phyloP scores from a whole-genome alignment of 2,888 invertebrate species.

The Hypolimnas misippus region DNA sequence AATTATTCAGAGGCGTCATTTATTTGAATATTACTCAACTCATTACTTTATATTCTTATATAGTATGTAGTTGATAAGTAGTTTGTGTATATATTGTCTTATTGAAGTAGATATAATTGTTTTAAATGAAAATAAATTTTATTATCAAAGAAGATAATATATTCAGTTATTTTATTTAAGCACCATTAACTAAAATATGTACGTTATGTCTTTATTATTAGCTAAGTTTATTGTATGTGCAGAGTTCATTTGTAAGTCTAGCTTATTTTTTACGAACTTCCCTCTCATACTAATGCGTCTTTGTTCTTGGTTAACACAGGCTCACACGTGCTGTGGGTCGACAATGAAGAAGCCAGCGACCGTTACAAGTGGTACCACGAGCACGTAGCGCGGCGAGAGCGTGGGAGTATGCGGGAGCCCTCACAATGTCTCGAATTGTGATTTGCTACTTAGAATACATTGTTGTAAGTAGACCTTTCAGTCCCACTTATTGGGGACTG shows the following conservation, averaged over 20 bases:
- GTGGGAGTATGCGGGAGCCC: slow-evolving; percentile 73
- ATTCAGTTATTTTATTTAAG: too few relatives aligned
- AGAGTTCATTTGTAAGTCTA: not conserved
- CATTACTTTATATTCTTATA: too few relatives aligned
- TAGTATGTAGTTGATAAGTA: too few relatives aligned
- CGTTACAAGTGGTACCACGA: slow-evolving; percentile 45
- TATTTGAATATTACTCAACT: too few relatives aligned
- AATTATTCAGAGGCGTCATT: too few relatives aligned
- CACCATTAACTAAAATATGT: too few relatives aligned
- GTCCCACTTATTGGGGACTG: slow-evolving; percentile 4
- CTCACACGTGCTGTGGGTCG: slow-evolving; percentile 70
- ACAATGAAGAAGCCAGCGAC: slow-evolving; percentile 58
- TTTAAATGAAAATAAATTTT: too few relatives aligned
- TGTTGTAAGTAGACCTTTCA: slow-evolving; percentile 19
- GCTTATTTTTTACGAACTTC: slow-evolving; percentile 25
- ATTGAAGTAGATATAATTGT: too few relatives aligned
- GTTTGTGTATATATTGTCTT: too few relatives aligned
- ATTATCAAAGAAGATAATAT: too few relatives aligned
- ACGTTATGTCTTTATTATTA: not conserved
- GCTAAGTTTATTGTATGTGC: not conserved
- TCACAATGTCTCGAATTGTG: slow-evolving; percentile 49
- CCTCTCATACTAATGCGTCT: slow-evolving; percentile 36
- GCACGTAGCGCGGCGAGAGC: slow-evolving; percentile 61
- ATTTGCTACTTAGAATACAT: slow-evolving; percentile 10
- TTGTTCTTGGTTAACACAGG: slow-evolving; percentile 45